phyloP scores from a whole-genome alignment of 2,113 vertebrate species.

The Danio rerio region DNA sequence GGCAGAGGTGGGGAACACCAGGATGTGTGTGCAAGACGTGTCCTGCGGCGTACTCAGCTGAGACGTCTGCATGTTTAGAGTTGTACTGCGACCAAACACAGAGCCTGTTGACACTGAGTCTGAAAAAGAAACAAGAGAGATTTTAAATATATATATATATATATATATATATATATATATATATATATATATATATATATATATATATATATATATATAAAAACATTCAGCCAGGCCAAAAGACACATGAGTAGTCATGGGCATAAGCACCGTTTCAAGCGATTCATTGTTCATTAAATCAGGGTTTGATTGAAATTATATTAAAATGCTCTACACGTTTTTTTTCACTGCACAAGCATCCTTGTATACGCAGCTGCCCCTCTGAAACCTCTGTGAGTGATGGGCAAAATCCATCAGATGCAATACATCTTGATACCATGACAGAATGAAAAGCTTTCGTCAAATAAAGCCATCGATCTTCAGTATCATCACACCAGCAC shows the following conservation, averaged over 20 bases:
- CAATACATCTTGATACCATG: slow-evolving; percentile 32
- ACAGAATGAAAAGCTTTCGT: slow-evolving; percentile 59
- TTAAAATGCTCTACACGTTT: no score
- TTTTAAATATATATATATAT: no score
- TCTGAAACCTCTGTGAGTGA: slow-evolving; percentile 29
- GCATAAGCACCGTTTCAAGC: no score
- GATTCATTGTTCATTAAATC: background rate
- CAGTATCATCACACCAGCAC: slow-evolving; percentile 66
- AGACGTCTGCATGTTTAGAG: slow-evolving; percentile 95
- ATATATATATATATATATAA: no score
- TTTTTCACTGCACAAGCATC: slow-evolving; percentile 9
- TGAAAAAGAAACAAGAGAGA: slow-evolving; percentile 24
- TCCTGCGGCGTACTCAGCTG: slow-evolving; percentile 96
- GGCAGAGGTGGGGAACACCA: slow-evolving; percentile 96
- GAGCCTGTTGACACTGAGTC: slow-evolving; percentile 93
- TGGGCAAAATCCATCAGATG: slow-evolving; percentile 30
- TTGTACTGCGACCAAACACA: slow-evolving; percentile 94
- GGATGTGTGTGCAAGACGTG: slow-evolving; percentile 95
- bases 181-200: no score
- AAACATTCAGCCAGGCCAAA: background rate
- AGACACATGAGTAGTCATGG: no score
- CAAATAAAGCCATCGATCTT: slow-evolving; percentile 73
- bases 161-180: no score
- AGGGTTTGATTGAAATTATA: background rate
- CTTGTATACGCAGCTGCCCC: background rate